Percentiles rank a stretch among this genome's conserved stretches.
phyloP scores from a whole-genome alignment of 2,888 invertebrate species.

The Tetragonisca angustula region DNA sequence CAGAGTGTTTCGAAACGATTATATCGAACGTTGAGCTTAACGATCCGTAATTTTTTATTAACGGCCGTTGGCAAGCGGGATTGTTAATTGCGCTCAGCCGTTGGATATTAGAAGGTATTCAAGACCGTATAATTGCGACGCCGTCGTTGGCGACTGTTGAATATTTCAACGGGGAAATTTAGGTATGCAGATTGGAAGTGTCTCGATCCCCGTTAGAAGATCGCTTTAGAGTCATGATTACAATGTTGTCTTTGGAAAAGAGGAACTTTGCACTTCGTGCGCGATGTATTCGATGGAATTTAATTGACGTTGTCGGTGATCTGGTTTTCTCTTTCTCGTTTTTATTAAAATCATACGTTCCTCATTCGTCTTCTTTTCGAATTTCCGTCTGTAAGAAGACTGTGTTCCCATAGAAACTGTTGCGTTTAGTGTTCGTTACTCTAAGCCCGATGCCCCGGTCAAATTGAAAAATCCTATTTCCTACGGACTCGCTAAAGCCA shows the following conservation, averaged over 20 bases:
- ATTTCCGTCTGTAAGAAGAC: neutral
- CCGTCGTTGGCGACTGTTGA: conserved; percentile 32
- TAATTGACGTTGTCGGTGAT: neutral
- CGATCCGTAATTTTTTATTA: conserved; percentile 41
- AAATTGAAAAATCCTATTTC: conserved; percentile 59
- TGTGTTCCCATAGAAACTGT: neutral
- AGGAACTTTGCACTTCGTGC: neutral
- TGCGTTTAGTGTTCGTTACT: conserved; percentile 9
- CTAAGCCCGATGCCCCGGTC: neutral
- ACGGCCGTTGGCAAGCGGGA: neutral
- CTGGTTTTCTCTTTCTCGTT: neutral
- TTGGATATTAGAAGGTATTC: conserved; percentile 29
- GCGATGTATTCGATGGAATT: neutral
- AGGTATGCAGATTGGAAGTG: conserved; percentile 34
- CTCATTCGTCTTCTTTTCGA: neutral
- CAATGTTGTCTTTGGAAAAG: neutral
- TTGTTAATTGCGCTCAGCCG: conserved; percentile 33
- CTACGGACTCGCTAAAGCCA: conserved; percentile 47
- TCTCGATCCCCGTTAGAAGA: conserved; percentile 26
- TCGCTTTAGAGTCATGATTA: neutral
- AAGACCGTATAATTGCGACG: conserved; percentile 19
- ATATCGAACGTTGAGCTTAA: conserved; percentile 25
- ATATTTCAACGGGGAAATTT: conserved; percentile 37
- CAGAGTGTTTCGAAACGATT: conserved; percentile 1
- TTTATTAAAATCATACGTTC: neutral